Conservation (phyloP, 2,888 invertebrate genomes). For the Capitulum mitella region DNA sequence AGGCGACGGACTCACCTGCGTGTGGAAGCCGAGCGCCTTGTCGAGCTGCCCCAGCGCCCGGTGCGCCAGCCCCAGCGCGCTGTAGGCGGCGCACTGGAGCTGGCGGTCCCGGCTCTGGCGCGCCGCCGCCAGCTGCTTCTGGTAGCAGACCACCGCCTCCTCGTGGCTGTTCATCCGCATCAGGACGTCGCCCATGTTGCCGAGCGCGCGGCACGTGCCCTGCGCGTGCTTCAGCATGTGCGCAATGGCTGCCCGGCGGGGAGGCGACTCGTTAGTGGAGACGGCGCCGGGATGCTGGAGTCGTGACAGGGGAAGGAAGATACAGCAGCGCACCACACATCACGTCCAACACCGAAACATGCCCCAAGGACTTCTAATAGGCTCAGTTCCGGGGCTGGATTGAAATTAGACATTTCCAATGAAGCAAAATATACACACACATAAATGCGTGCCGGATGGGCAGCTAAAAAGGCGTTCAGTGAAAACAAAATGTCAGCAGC, state of each 20-base stretch:
- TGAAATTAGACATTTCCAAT: no score
- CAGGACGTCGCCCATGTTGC: constrained; percentile 89
- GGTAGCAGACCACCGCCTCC: constrained; percentile 91
- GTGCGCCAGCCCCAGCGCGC: constrained; percentile 81
- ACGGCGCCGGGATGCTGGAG: no score
- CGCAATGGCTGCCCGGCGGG: constrained; percentile 60
- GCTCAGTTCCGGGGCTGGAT: no score
- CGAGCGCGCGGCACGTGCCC: constrained; percentile 81
- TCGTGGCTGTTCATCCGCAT: constrained; percentile 80
- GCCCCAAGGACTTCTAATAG: no score
- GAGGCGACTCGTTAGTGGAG: no score
- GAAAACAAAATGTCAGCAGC: not conserved
- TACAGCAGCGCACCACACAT: no score
- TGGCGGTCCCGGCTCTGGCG: constrained; percentile 62
- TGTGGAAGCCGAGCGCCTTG: constrained; percentile 87
- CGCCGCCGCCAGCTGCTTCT: constrained; percentile 79
- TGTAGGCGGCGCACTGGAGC: constrained; percentile 85
- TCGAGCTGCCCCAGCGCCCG: constrained; percentile 75
- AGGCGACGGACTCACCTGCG: constrained; percentile 64
- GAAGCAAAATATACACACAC: no score
- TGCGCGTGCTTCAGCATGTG: constrained; percentile 84
- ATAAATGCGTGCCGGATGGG: constrained; percentile 57
- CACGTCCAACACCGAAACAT: no score
- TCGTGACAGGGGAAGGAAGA: no score
- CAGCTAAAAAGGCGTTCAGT: not conserved